These are phyloP conservation scores for Acanthurus lineatus DNA, from an alignment of 2,797 vertebrate species.

Conservation along the genomic window DNA sequence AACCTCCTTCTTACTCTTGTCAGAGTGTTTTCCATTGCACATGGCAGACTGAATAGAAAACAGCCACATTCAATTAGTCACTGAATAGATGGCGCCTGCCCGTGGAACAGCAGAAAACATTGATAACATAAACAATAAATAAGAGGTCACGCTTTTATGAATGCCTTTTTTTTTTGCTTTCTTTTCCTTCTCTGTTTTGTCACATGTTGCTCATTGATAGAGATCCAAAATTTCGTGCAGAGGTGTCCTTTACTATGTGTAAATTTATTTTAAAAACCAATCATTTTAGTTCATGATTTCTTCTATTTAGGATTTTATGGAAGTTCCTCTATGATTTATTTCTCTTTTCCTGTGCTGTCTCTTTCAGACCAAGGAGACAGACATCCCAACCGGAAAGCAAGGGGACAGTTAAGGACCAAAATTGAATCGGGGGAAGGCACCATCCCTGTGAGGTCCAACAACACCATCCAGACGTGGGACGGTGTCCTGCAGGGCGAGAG, in stretches of 20 bases:
- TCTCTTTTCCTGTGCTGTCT: not conserved
- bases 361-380: slow-evolving; percentile 93
- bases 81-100: slow-evolving; percentile 71
- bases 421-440: slow-evolving; percentile 98
- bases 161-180: slow-evolving; percentile 35
- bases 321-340: not conserved
- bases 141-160: slow-evolving; percentile 36
- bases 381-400: slow-evolving; percentile 95
- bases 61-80: slow-evolving; percentile 80
- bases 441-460: slow-evolving; percentile 94
- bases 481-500: slow-evolving; percentile 95
- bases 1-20: slow-evolving; percentile 77
- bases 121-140: slow-evolving; percentile 67
- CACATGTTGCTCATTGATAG: not conserved
- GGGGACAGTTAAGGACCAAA: slow-evolving; percentile 96
- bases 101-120: slow-evolving; percentile 67
- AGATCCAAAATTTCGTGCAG: not conserved
- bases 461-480: slow-evolving; percentile 97
- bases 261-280: not conserved
- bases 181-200: not conserved
- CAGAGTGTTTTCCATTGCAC: slow-evolving; percentile 74
- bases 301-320: not conserved
- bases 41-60: slow-evolving; percentile 73
- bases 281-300: not conserved
- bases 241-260: not conserved